Base-by-base conservation (phyloP, 2,888 invertebrate species). In the Drosophila seclusa region DNA sequence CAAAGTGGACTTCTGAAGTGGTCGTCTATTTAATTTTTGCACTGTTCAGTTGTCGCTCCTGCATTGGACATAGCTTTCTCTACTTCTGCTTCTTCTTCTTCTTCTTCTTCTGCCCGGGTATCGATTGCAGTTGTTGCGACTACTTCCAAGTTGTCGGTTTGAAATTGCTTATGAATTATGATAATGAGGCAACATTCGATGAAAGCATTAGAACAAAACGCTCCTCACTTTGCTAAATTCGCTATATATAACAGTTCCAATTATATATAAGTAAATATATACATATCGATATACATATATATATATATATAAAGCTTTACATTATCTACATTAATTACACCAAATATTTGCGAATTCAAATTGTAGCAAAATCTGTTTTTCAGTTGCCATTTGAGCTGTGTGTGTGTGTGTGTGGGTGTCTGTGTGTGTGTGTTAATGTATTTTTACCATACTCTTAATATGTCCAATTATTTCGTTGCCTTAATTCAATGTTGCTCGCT, bases 381-480 rank as follows among this genome's bases (percentile, higher is more conserved):
- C 49, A 18, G 52, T 32, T 13, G 24, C 59, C 62, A 72, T 72
- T 76, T 63, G 8, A 10, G 67, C 67, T 72, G 32, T 54, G 1
- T 32, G 7, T 32, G n/a, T 50, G 21, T 65, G 61, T 65, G 54
- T 65, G 38, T 40, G 66, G n/a, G n/a, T n/a, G n/a, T n/a, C n/a
- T 66, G 40, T 42, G 59, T 66, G 57, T 40, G 36, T 54, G 36
- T 54, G 76, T 34, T 60, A 55, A 69, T 69, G 69, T 70, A 40
- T 67, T 38, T 38, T 34, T 40, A 50, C 61, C 76, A 50, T 42
- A 54, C 62, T 55, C 59, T 24, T 59, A 63, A 72, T 72, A 72
- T 62, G 75, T 55, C 72, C 75, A 72, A 72, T 76, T 76, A 76
- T 63, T 67, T 45, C 45, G 68, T 68, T 76, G 68, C 73, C 40